Evolutionary conservation across 2,888 invertebrate genomes (phyloP).

Genomic region (Blera fallax): DNA sequence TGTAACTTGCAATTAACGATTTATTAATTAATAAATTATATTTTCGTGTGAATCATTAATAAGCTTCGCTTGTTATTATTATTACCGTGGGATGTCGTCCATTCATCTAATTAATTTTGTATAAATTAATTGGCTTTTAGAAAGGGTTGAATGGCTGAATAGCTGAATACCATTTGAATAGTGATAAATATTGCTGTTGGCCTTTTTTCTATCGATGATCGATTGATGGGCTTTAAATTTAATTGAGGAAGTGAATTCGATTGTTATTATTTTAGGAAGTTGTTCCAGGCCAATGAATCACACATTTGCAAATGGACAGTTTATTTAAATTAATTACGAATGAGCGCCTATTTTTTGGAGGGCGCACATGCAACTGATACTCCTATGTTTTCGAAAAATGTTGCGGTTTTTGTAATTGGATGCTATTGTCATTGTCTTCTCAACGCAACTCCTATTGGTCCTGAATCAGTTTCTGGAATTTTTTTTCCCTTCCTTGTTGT

Average conservation of each 20-base stretch:
- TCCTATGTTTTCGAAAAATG: background rate
- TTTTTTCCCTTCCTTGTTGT: too few relatives aligned
- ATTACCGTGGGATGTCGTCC: constrained; percentile 7
- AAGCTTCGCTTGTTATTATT: background rate
- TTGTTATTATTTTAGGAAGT: background rate
- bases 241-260: constrained; percentile 15
- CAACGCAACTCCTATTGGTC: too few relatives aligned
- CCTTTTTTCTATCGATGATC: background rate
- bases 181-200: constrained; percentile 8
- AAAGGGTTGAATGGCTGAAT: constrained; percentile 14
- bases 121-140: constrained; percentile 49
- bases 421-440: background rate
- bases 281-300: background rate
- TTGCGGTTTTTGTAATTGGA: background rate
- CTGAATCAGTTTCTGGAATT: too few relatives aligned
- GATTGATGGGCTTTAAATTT: constrained; percentile 20
- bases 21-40: constrained; percentile 56
- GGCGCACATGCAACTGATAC: too few relatives aligned
- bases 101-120: constrained; percentile 63
- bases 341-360: background rate
- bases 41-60: constrained; percentile 45
- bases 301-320: background rate
- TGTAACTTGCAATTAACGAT: constrained; percentile 24
- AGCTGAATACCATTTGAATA: constrained; percentile 13
- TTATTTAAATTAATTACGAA: constrained; percentile 15